A percentile compares a stretch with the other conserved stretches of the same genome.
Evolutionary conservation across 2,888 invertebrate species (phyloP).

Genomic region (Laothoe populi): DNA sequence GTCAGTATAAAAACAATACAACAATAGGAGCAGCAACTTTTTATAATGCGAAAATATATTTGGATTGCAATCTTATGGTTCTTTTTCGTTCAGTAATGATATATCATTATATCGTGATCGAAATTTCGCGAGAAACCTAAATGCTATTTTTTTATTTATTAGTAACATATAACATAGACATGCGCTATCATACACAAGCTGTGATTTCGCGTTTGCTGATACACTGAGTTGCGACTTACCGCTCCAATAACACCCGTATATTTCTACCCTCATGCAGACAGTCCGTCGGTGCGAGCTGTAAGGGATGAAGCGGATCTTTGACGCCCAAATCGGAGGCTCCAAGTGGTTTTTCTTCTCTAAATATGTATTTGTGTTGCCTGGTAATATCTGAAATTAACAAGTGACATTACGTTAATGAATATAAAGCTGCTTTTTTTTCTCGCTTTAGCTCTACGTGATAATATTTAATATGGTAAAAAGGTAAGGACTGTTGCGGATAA

Average conservation of each 20-base stretch:
- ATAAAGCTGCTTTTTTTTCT: too few species aligned
- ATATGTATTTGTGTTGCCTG: conserved; percentile 95
- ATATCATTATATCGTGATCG: too few species aligned
- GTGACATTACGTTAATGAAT: not conserved
- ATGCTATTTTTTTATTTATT: too few species aligned
- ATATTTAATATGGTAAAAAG: too few species aligned
- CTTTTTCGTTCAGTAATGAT: too few species aligned
- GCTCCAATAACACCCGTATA: conserved; percentile 94
- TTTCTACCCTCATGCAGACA: conserved; percentile 95
- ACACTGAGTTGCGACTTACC: conserved; percentile 71
- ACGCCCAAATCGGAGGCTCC: conserved; percentile 94
- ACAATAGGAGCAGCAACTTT: not conserved
- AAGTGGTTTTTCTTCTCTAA: conserved; percentile 90
- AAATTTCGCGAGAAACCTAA: too few species aligned
- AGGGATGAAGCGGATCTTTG: conserved; percentile 93
- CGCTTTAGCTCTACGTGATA: too few species aligned
- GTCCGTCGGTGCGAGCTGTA: conserved; percentile 93
- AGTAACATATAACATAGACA: too few species aligned
- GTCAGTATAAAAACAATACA: not conserved
- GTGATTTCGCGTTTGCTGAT: not conserved
- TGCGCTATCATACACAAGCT: not conserved
- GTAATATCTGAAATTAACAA: conserved; percentile 85
- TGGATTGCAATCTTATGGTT: too few species aligned
- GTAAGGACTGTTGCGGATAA: too few species aligned
- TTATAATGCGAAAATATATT: too few species aligned